phyloP scores from a whole-genome alignment of 2,113 vertebrate species.

The Suricata suricatta region DNA sequence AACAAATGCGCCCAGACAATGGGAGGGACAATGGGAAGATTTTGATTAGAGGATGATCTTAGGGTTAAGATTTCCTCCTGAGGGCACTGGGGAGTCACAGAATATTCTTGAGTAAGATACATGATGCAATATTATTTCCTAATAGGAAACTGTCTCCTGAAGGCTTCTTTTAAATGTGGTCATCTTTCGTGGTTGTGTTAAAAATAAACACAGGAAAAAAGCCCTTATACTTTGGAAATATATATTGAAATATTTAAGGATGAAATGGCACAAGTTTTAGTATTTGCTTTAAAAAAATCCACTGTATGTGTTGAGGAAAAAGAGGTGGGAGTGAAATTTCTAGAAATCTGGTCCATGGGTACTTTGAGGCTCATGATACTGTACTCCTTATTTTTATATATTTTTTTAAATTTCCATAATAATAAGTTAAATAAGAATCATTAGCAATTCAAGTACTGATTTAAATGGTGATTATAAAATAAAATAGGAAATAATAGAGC shows the following conservation, averaged over 20 bases:
- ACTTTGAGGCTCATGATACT: not conserved
- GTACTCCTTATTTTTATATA: not conserved
- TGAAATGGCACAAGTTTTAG: not conserved
- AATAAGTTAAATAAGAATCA: constrained; percentile 12
- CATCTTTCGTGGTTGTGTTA: not conserved
- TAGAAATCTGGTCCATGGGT: not conserved
- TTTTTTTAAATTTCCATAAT: not conserved
- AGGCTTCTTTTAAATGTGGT: constrained; percentile 29
- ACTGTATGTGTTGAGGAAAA: not conserved
- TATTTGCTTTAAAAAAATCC: not conserved
- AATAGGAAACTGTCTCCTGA: constrained; percentile 28
- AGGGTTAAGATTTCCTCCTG: not conserved
- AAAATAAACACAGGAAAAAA: not conserved
- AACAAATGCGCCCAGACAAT: not conserved
- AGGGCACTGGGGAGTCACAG: not conserved
- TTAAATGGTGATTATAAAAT: not conserved
- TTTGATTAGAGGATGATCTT: not conserved
- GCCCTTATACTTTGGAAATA: not conserved
- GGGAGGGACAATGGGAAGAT: not conserved
- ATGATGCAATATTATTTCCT: not conserved
- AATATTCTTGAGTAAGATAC: not conserved
- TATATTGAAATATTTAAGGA: constrained; percentile 5
- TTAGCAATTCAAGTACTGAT: not conserved
- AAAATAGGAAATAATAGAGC: constrained; percentile 33
- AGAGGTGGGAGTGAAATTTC: not conserved